Base-by-base conservation (phyloP, 2,888 invertebrate species). In the Calameuta filiformis region DNA sequence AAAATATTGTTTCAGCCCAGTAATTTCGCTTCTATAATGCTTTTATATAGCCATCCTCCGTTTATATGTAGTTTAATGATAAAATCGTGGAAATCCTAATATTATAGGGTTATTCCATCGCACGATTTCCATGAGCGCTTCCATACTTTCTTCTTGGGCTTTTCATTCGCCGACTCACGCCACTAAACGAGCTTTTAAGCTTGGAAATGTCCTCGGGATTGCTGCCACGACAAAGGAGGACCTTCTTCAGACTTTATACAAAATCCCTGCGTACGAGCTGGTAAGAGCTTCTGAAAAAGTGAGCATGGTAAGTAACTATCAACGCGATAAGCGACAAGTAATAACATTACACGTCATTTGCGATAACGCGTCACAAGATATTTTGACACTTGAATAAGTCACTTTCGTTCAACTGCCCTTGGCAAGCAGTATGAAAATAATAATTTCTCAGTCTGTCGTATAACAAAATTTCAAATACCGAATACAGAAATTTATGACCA, bases 81-180 rank as follows among this genome's bases (percentile, higher is more conserved):
- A 56, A 56, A 56, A 56, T 23, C 40, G 40, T 56, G 40, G 40
- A 56, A 56, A 56, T 56, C 40, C 92, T 6, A 90, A 91, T 9
- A 56, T 56, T 56, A 23, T 56, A 89, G 94, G 93, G 30, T 86
- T 94, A 68, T 94, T 93, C 79, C 93, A 93, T 80, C 92, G 92
- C 89, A 92, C 92, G 1, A 93, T 94, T 78, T 91, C 93, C 12
- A 93, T 93, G 85, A 94, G 94, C n/a, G 94, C 93, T 0, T 92
- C 93, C 0, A 91, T 93, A 12, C 83, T 94, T 69, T 85, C 91
- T 69, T 92, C 90, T n/a, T 94, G 93, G 93, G 93, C 93, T 69
- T 92, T 92, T 76, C 76, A 77, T 11, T 35, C 77, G 11, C 75
- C 77, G 6, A 11, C 34, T 9, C 33, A 75, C 12, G 76, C 81